Base-by-base conservation (phyloP, 2,797 vertebrate species). In the Falco biarmicus region DNA sequence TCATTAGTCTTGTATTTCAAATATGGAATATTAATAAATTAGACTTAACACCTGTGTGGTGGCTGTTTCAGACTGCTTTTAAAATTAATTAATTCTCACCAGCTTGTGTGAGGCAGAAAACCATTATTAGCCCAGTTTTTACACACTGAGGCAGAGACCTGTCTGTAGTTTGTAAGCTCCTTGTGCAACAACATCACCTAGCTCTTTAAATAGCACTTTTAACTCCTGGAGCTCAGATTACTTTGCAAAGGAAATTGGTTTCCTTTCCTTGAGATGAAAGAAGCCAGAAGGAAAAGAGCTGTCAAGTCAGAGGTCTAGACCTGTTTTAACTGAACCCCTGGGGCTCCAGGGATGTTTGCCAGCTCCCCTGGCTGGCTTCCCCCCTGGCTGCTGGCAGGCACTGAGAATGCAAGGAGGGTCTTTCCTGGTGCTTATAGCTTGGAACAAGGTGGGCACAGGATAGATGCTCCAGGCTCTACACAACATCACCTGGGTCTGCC, bases 161-260 rank as follows among this genome's bases (percentile, higher is more conserved):
- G 95, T 89, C 73, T 84, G 57, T 69, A 83, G 54, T 63, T 41
- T 74, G 57, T 73, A 71, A 78, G 26, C 86, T 94, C 60, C 86
- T 93, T 74, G 60, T 73, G 54, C 80, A 76, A 8, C 84, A 90
- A 13, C 69, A 87, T 37, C 8, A 31, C 24, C 10, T 14, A 37
- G 75, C 64, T 75, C 92, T 87, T 94, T 89, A 87, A 75, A 75
- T 48, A 87, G 69, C 89, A 73, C 54, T 84, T 89, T 79, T 84
- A 85, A 92, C 82, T 92, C 82, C 87, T 84, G 91, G 50, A 87
- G 76, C 89, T 91, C 90, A 59, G 73, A 65, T 80, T 84, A 63
- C 90, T 87, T 82, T 95, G 90, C 75, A 84, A 85, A 95, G 90
- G 75, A 93, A 96, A 95, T 85, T 77, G 65, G 53, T 70, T 92